Percentiles rank a stretch among this genome's conserved stretches.
These are phyloP conservation scores for Amazona vittata DNA, from an alignment of 2,113 vertebrate species.

Conservation along the genomic window DNA sequence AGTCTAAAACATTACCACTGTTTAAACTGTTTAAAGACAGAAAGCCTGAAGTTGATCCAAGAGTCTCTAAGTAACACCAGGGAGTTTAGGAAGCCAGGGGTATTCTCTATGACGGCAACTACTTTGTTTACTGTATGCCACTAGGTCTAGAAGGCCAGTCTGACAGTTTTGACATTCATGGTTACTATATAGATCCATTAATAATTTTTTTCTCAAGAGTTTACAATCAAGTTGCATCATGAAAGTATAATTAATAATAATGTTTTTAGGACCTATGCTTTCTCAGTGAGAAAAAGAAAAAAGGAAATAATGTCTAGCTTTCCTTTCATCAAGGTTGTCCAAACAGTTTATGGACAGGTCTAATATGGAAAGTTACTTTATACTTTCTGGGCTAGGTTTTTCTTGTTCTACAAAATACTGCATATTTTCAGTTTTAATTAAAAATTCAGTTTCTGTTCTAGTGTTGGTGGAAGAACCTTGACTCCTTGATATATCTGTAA, in stretches of 20 bases:
- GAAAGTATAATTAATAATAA: background rate
- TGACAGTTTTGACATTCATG: background rate
- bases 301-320: background rate
- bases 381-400: fast-evolving
- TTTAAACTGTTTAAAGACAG: background rate
- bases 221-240: background rate
- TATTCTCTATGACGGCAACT: background rate
- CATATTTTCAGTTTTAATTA: background rate
- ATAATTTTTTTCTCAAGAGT: background rate
- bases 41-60: background rate
- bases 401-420: background rate
- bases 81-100: background rate
- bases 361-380: background rate
- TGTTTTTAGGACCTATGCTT: background rate
- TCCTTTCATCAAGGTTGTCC: fast-evolving
- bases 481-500: background rate
- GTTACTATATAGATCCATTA: background rate
- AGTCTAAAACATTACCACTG: background rate
- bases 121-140: background rate
- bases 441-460: background rate
- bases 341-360: background rate
- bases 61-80: background rate
- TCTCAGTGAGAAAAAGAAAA: fast-evolving
- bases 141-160: background rate
- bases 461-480: background rate